These are phyloP conservation scores for Hippotragus niger DNA, from an alignment of 2,113 vertebrate genomes.

Conservation along the genomic window DNA sequence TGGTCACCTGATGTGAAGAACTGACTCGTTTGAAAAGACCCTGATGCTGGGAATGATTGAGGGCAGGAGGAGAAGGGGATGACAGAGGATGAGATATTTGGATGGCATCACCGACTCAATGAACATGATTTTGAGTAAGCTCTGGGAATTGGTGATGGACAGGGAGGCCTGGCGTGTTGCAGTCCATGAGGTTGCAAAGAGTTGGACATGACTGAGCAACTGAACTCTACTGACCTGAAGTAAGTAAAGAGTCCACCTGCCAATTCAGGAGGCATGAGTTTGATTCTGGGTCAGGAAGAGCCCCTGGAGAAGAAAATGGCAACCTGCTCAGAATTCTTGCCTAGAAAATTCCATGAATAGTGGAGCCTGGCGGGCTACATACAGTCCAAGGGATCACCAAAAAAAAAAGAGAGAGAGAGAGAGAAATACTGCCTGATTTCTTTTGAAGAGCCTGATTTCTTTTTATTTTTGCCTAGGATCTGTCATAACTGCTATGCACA, in stretches of 20 bases:
- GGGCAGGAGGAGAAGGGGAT: rapidly evolving
- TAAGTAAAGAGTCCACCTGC: not conserved
- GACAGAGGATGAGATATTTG: not conserved
- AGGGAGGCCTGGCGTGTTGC: not conserved
- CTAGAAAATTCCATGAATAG: not conserved
- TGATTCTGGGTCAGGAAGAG: not conserved
- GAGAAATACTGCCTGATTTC: not conserved
- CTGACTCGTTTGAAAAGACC: not conserved
- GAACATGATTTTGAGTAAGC: not conserved
- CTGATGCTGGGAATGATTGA: not conserved
- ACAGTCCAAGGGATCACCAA: not conserved
- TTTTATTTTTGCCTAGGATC: not conserved
- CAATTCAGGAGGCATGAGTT: not conserved
- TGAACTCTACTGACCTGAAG: not conserved
- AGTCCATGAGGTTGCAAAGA: not conserved
- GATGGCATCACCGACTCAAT: not conserved
- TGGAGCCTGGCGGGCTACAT: not conserved
- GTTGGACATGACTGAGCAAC: not conserved
- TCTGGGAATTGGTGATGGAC: not conserved
- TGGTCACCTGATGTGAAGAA: not conserved
- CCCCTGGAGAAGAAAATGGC: not conserved
- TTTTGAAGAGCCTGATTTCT: not conserved
- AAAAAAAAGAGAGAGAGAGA: rapidly evolving
- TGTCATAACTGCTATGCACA: not conserved
- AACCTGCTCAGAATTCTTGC: not conserved